These are phyloP conservation scores for Bombus vancouverensis DNA, from an alignment of 1,140 invertebrate genomes.

Conservation along the genomic window DNA sequence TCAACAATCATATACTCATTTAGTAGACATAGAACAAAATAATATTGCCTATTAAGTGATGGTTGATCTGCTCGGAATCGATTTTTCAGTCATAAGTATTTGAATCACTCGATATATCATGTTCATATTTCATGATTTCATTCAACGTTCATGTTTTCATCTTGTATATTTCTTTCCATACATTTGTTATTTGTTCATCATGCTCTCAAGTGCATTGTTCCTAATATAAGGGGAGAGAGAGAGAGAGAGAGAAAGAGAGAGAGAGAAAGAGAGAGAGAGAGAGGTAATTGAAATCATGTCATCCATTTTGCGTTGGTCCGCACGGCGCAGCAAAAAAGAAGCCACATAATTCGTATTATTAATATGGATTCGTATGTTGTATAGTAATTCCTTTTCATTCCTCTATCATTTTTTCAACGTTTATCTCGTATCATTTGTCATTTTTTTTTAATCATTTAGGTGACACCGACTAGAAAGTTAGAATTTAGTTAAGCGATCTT, in stretches of 20 bases:
- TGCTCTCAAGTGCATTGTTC: conserved; percentile 34
- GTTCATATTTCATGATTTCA: neutral
- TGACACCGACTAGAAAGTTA: conserved; percentile 59
- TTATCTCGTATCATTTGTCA: conserved; percentile 59
- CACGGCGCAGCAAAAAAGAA: conserved; percentile 58
- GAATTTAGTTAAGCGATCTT: conserved; percentile 73
- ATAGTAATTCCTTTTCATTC: conserved; percentile 70
- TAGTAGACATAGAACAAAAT: neutral
- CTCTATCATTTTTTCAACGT: conserved; percentile 46
- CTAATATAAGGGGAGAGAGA: neutral
- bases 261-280: neutral
- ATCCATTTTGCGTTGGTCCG: conserved; percentile 66
- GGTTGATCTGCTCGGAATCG: neutral
- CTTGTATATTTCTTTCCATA: neutral
- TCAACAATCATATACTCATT: neutral
- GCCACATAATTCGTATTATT: conserved; percentile 60
- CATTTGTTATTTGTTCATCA: conserved; percentile 23
- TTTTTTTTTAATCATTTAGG: conserved; percentile 58
- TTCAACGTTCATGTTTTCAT: neutral
- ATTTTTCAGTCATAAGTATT: neutral
- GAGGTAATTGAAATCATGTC: conserved; percentile 49
- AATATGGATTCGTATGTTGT: conserved; percentile 62
- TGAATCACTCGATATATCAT: neutral
- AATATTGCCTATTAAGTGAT: neutral
- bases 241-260: neutral